Base-by-base conservation (phyloP, 2,113 vertebrate species). In the Etheostoma cragini region DNA sequence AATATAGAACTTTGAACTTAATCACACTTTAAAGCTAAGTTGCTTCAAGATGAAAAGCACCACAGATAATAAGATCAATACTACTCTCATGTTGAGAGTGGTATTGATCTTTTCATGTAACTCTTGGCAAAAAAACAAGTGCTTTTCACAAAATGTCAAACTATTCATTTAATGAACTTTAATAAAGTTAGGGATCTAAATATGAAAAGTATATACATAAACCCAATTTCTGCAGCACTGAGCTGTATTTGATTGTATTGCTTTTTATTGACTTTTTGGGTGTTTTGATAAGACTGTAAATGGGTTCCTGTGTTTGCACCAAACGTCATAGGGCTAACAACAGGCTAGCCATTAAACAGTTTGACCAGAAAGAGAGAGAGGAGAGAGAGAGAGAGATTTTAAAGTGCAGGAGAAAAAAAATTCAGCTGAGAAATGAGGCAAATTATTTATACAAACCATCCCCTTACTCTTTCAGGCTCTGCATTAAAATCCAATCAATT, bases 281-380 rank as follows among this genome's bases (percentile, higher is more conserved):
- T 89, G 85, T 88, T 92, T 92, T 91, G 86, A 92, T 76, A 82
- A 56, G 52, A 64, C 77, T 8, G 30, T 91, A 93, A 92, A 91
- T 84, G 56, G 78, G 64, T 78, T 62, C 53, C 58, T 85, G 73
- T 92, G 89, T 91, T 91, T 88, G 72, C 52, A 49, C 84, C 92
- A 94, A 83, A 90, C 90, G 92, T 91, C 90, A 90, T 12, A 68
- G 58, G 89, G 93, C 92, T 93, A 91, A 93, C 82, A 86, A 73
- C 88, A 54, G 88, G 87, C 72, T 83, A 85, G 68, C 72, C 87
- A 87, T 93, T 90, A 85, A 89, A 88, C 60, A 82, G 62, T 12
- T 42, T 63, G 76, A 78, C 77, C 75, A 56, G 68, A 24, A 62
- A 54, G 62, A 68, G 56, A 26, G 7, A 26, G 15, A 64, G 24